These are phyloP conservation scores for Oryzias melastigma DNA, from an alignment of 2,113 vertebrate genomes.

Conservation along the genomic window DNA sequence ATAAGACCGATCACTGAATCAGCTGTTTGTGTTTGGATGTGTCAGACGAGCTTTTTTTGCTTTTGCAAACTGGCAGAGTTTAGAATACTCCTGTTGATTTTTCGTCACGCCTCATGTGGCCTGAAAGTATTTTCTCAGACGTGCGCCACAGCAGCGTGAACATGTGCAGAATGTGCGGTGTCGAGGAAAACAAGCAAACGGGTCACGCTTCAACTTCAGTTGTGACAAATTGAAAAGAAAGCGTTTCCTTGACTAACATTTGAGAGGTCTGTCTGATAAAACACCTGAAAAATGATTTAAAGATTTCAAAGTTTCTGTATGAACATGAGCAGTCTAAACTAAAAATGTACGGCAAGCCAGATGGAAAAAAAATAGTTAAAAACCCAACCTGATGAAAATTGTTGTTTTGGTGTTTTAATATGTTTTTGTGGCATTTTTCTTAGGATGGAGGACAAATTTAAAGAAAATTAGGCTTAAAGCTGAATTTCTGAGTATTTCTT, in stretches of 20 bases:
- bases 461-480: too few relatives aligned
- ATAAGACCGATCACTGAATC: constrained; percentile 67
- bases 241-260: not conserved
- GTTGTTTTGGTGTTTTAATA: too few relatives aligned
- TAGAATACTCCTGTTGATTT: constrained; percentile 6
- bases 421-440: too few relatives aligned
- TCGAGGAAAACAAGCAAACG: not conserved
- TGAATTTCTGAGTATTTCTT: too few relatives aligned
- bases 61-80: constrained; percentile 26
- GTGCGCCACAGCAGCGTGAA: not conserved
- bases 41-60: constrained; percentile 59
- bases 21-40: constrained; percentile 60
- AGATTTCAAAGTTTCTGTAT: not conserved
- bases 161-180: not conserved
- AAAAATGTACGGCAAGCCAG: too few relatives aligned
- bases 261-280: not conserved
- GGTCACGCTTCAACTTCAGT: not conserved
- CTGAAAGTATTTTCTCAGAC: not conserved
- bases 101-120: not conserved
- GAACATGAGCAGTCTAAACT: not conserved
- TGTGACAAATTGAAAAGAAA: not conserved
- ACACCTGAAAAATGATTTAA: not conserved
- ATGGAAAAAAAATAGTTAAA: too few relatives aligned
- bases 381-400: too few relatives aligned
- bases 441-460: too few relatives aligned